phyloP scores from a whole-genome alignment of 2,888 invertebrate species.

The Euphydryas editha region DNA sequence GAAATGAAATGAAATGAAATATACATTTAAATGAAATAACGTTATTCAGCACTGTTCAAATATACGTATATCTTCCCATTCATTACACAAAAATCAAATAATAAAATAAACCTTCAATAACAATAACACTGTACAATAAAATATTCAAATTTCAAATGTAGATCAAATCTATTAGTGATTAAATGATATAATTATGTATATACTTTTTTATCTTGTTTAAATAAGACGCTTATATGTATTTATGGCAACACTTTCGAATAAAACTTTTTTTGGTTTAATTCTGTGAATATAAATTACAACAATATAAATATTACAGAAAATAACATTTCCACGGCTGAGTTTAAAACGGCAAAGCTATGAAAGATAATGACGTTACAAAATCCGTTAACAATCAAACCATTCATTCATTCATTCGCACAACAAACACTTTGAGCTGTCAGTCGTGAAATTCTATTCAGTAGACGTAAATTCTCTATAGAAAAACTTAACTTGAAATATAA shows the following conservation, averaged over 20 bases:
- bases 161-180: slow-evolving; percentile 11
- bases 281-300: too few relatives aligned
- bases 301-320: too few relatives aligned
- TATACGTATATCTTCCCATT: slow-evolving; percentile 18
- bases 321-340: too few relatives aligned
- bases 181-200: neutral
- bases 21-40: neutral
- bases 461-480: neutral
- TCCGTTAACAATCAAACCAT: neutral
- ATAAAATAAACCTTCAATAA: slow-evolving; percentile 6
- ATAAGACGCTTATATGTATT: neutral
- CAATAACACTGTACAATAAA: neutral
- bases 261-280: too few relatives aligned
- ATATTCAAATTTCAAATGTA: slow-evolving; percentile 9
- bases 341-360: too few relatives aligned
- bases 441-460: neutral
- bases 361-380: neutral
- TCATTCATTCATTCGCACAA: neutral
- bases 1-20: neutral
- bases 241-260: too few relatives aligned
- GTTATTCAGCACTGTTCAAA: neutral
- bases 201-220: slow-evolving; percentile 3
- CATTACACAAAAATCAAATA: slow-evolving; percentile 10
- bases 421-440: neutral
- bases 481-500: neutral